Conservation (phyloP, 2,797 vertebrate genomes). For the Coccyzus lansbergi region DNA sequence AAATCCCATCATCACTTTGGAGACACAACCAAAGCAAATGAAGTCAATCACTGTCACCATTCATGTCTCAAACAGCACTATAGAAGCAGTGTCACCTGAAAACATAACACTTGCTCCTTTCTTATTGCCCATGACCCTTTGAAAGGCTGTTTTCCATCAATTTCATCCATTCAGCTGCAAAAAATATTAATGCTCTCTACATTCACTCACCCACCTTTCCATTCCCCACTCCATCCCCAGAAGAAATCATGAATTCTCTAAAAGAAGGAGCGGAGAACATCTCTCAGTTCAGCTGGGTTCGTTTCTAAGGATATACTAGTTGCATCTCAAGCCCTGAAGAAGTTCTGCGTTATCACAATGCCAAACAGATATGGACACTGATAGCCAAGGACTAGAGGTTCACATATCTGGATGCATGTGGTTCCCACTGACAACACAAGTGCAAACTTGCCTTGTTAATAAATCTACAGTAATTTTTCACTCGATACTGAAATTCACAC, state of each 20-base stretch:
- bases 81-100: not conserved
- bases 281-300: not conserved
- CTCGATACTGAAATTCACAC: not conserved
- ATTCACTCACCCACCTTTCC: not conserved
- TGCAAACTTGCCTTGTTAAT: not conserved
- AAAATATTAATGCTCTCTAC: not conserved
- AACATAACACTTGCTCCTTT: not conserved
- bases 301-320: not conserved
- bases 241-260: not conserved
- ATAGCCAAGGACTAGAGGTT: not conserved
- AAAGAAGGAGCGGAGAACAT: not conserved
- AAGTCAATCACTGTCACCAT: not conserved
- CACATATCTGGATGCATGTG: not conserved
- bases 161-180: not conserved
- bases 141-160: not conserved
- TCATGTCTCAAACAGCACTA: not conserved
- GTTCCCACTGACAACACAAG: not conserved
- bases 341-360: not conserved
- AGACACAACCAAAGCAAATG: not conserved
- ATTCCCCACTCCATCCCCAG: not conserved
- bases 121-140: not conserved
- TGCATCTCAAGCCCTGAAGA: not conserved
- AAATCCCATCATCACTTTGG: not conserved
- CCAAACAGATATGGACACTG: not conserved
- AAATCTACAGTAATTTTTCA: not conserved